These are phyloP conservation scores for Thelaira solivaga DNA, from an alignment of 2,888 invertebrate genomes.

Conservation along the genomic window DNA sequence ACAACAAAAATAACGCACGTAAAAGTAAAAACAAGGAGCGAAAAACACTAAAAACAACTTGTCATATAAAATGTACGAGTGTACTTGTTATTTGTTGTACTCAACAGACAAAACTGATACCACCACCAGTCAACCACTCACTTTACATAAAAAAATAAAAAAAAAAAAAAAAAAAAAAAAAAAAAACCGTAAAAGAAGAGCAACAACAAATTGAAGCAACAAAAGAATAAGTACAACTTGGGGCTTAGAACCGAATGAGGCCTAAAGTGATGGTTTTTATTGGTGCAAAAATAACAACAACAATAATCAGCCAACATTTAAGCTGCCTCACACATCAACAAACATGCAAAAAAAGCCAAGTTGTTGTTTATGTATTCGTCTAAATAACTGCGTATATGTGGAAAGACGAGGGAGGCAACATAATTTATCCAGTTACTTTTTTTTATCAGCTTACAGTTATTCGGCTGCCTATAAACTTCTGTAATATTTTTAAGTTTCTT, in stretches of 20 bases:
- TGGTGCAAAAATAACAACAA: constrained; percentile 25
- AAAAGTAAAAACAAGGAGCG: constrained; percentile 33
- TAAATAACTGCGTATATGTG: not conserved
- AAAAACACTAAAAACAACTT: constrained; percentile 41
- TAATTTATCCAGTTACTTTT: not conserved
- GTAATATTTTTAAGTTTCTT: no score
- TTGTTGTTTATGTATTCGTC: not conserved
- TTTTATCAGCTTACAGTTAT: no score
- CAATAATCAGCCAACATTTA: constrained; percentile 29
- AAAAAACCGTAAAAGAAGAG: not conserved
- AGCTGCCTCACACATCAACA: constrained; percentile 47
- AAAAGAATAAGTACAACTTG: constrained; percentile 5
- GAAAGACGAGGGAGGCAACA: not conserved
- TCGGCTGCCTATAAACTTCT: no score
- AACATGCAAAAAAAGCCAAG: constrained; percentile 2
- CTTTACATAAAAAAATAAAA: no score
- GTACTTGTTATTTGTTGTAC: not conserved
- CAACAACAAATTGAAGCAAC: not conserved
- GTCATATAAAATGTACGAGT: constrained; percentile 33
- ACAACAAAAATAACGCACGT: not conserved
- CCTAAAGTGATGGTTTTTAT: constrained; percentile 48
- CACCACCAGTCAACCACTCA: not conserved
- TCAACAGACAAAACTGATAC: constrained; percentile 7
- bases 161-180: not conserved
- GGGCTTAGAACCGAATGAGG: constrained; percentile 15